Evolutionary conservation across 1,140 invertebrate species (phyloP).

Genomic region (Musca vetustissima): DNA sequence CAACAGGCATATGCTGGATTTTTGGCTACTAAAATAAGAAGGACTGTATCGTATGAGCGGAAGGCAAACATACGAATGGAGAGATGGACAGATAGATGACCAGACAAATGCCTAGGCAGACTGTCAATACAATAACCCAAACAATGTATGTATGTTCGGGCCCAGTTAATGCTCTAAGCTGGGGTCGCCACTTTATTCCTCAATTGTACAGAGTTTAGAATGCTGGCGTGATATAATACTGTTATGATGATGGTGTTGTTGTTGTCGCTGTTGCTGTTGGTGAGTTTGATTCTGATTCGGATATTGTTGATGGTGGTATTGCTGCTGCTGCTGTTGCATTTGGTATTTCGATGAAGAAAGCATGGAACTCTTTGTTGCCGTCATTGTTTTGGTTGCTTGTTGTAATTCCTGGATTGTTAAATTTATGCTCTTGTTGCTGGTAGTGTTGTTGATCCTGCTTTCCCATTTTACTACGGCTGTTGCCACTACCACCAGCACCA

Average conservation of each 20-base stretch:
- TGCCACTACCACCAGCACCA: background rate
- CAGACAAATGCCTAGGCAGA: too few species aligned
- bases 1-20: too few species aligned
- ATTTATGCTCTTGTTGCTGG: conserved; percentile 21
- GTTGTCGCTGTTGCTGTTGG: too few species aligned
- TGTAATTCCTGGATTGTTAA: conserved; percentile 21
- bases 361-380: conserved; percentile 8
- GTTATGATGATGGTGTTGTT: conserved; percentile 31
- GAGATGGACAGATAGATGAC: too few species aligned
- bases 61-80: too few species aligned
- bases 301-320: background rate
- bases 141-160: too few species aligned
- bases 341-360: background rate
- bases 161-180: too few species aligned
- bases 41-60: too few species aligned
- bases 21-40: too few species aligned
- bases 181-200: conserved; percentile 36
- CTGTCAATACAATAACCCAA: too few species aligned
- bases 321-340: conserved; percentile 2
- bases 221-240: conserved; percentile 34
- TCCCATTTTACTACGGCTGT: conserved; percentile 26
- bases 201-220: conserved; percentile 47
- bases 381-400: conserved; percentile 19
- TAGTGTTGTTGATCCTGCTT: conserved; percentile 27
- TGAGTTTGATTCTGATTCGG: background rate